phyloP scores from a whole-genome alignment of 2,797 vertebrate genomes.

The Sarcophilus harrisii region DNA sequence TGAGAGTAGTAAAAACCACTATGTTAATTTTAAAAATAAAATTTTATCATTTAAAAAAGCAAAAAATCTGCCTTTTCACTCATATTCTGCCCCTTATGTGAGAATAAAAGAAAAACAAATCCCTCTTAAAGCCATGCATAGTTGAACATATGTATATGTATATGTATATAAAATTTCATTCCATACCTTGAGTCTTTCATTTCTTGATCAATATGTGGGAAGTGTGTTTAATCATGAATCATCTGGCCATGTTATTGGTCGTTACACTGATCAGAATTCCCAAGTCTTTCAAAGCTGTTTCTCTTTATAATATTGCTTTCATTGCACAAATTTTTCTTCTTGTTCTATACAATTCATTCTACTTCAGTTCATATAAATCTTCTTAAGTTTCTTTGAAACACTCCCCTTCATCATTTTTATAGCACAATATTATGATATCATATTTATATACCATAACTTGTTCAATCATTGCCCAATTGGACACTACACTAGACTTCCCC shows the following conservation, averaged over 20 bases:
- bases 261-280: not conserved
- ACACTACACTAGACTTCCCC: not conserved
- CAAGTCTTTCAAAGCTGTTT: not conserved
- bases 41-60: not conserved
- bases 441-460: not conserved
- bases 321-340: not conserved
- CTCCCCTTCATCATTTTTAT: not conserved
- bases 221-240: not conserved
- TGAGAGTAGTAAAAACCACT: not conserved
- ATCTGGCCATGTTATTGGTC: not conserved
- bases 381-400: not conserved
- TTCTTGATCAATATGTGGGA: not conserved
- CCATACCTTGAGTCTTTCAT: not conserved
- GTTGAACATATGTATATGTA: not conserved
- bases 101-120: not conserved
- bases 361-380: not conserved
- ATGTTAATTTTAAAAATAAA: not conserved
- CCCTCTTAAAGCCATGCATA: not conserved
- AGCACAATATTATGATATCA: not conserved
- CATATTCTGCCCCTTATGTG: not conserved
- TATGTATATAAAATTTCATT: not conserved
- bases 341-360: not conserved
- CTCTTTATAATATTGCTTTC: not conserved
- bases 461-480: not conserved
- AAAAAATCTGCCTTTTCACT: not conserved